Evolutionary conservation across 2,113 vertebrate genomes (phyloP), one percentile per base, ranked within the genome.

Genomic region (Apaloderma vittatum): DNA sequence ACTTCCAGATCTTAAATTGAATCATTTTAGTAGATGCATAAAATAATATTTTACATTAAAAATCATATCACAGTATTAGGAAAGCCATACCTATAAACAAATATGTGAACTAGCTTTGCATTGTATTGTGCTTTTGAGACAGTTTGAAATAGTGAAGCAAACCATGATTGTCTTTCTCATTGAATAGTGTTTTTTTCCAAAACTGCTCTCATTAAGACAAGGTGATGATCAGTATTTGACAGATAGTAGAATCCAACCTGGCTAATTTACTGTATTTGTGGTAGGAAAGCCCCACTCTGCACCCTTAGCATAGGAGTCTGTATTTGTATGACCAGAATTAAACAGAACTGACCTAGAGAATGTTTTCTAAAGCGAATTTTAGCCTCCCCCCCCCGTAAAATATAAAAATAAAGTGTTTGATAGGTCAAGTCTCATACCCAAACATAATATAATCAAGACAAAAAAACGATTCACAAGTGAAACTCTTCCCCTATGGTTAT

Each of bases 1-100:
- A 88, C 76, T 94, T 96, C 61, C 61, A 81, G 82, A 90, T 98
- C 90, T 88, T 94, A 97, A 96, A 96, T 94, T 11, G 66, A 95
- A 96, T 96, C 68, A 87, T 96, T 97, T 97, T 88, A 92, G 55
- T 82, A 86, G 61, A 36, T 76, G 83, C 55, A 90, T 70, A 91
- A 79, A 67, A 61, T 57, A 97, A 29, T 95, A 80, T 94, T 96
- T 94, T 92, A 74, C 54, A 59, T 86, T 74, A 95, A 96, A 96
- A 96, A 78, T 68, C 3, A 4, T 92, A 91, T 54, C 45, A 51
- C 55, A 71, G 55, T 92, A 87, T 81, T 92, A 67, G 80, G 82
- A 76, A 95, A 95, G 95, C 94, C 14, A 6, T 84, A 87, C 34
- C 51, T 87, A 59, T 43, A 94, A 93, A 88, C 80, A 90, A 78